Evolutionary conservation across 2,888 invertebrate species (phyloP).

Genomic region (Arge pagana): DNA sequence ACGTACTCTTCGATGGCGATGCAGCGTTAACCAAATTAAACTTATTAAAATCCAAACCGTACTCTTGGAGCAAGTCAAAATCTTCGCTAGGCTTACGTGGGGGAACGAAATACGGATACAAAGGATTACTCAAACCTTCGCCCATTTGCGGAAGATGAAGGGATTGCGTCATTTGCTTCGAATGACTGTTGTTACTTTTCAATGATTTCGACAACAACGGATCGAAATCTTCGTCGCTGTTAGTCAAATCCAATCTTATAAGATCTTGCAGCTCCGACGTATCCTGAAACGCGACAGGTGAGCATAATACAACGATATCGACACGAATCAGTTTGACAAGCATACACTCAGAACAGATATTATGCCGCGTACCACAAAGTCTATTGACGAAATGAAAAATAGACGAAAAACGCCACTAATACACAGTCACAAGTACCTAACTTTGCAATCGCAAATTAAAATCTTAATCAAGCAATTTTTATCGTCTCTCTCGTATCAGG

Average conservation of each 20-base stretch:
- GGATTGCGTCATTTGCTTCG: constrained; percentile 57
- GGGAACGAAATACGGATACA: constrained; percentile 61
- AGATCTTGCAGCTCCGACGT: constrained; percentile 61
- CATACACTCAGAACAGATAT: too few relatives aligned
- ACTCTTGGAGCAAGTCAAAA: constrained; percentile 73
- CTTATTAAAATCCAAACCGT: constrained; percentile 73
- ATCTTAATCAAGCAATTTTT: too few relatives aligned
- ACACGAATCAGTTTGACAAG: too few relatives aligned
- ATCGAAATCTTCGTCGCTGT: constrained; percentile 72
- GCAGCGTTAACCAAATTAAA: constrained; percentile 55
- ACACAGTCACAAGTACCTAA: too few relatives aligned
- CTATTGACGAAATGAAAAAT: too few relatives aligned
- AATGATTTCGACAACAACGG: constrained; percentile 64
- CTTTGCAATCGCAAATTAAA: too few relatives aligned
- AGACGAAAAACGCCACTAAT: too few relatives aligned
- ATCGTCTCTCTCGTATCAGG: too few relatives aligned
- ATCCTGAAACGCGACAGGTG: constrained; percentile 38
- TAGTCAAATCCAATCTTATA: constrained; percentile 69
- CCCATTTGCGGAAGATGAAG: constrained; percentile 49
- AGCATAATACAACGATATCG: too few relatives aligned
- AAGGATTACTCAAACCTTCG: constrained; percentile 58
- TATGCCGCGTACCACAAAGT: too few relatives aligned
- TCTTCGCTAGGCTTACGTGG: constrained; percentile 56
- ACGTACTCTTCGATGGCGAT: constrained; percentile 34
- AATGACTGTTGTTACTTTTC: constrained; percentile 39